Conservation (phyloP, 2,797 vertebrate species). For the Notolabrus celidotus region DNA sequence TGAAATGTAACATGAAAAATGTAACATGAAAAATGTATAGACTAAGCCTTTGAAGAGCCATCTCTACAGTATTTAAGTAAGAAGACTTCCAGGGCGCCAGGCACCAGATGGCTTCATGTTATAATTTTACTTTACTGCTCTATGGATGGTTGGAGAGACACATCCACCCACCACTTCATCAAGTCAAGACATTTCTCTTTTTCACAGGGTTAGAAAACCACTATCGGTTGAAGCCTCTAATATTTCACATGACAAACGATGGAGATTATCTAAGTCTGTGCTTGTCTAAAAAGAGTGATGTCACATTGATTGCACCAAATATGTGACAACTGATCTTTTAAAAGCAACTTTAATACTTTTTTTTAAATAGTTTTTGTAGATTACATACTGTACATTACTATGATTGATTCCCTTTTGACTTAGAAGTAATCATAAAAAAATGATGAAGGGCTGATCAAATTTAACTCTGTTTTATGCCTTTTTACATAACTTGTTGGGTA, state of each 20-base stretch:
- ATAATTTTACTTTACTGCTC: conserved; percentile 36
- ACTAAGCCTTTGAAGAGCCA: background rate
- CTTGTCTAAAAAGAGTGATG: conserved; percentile 17
- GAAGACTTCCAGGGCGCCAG: conserved; percentile 11
- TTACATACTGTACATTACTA: background rate
- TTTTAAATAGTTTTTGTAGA: too few species aligned
- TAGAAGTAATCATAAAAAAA: conserved; percentile 19
- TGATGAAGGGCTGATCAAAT: conserved; percentile 33
- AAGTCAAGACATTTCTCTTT: conserved; percentile 31
- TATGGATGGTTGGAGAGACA: conserved; percentile 48
- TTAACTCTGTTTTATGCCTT: conserved; percentile 10
- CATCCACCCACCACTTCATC: conserved; percentile 54
- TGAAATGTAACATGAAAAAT: background rate
- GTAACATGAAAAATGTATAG: conserved; percentile 3
- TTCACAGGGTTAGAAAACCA: conserved; percentile 30
- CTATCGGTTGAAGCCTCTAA: conserved; percentile 21
- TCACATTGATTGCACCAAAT: conserved; percentile 19
- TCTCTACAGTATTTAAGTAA: conserved; percentile 19
- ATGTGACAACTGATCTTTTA: conserved; percentile 5
- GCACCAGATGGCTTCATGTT: conserved; percentile 45
- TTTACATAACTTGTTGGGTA: conserved; percentile 33
- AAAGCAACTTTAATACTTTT: background rate
- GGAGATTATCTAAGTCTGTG: conserved; percentile 11
- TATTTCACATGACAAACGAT: conserved; percentile 14
- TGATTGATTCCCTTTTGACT: background rate